A percentile compares a stretch with the other conserved stretches of the same genome.
phyloP scores from a whole-genome alignment of 1,140 invertebrate species.

The Drosophila malerkotliana region DNA sequence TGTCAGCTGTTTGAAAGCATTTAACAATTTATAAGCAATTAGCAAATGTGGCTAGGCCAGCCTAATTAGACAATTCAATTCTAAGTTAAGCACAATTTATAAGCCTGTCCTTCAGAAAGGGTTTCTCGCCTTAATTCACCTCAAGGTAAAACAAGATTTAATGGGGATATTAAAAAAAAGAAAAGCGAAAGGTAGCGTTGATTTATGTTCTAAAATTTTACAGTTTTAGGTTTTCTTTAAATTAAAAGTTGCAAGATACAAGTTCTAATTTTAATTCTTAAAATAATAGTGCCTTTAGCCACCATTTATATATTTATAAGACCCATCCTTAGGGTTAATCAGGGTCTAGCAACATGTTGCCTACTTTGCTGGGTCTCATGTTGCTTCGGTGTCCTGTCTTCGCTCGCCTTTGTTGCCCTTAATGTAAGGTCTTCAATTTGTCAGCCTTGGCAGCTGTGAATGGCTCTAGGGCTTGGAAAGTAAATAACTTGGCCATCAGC shows the following conservation, averaged over 20 bases:
- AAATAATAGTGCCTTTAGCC: too few species aligned
- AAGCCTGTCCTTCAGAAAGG: background rate
- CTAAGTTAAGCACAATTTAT: constrained; percentile 39
- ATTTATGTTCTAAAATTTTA: too few species aligned
- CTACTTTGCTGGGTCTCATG: background rate
- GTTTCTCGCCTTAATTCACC: constrained; percentile 12
- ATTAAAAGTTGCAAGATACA: too few species aligned
- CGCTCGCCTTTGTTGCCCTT: constrained; percentile 16
- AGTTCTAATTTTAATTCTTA: too few species aligned
- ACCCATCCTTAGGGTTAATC: constrained; percentile 4
- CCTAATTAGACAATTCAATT: constrained; percentile 62
- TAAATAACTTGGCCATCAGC: constrained; percentile 45
- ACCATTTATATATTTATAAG: background rate
- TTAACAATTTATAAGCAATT: constrained; percentile 78
- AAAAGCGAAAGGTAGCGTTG: background rate
- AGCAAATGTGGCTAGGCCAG: constrained; percentile 50
- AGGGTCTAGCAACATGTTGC: constrained; percentile 14
- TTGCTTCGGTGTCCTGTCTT: background rate
- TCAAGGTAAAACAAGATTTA: background rate
- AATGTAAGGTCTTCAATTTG: constrained; percentile 34
- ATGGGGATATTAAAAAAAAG: background rate
- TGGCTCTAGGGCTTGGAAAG: constrained; percentile 27
- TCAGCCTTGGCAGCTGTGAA: constrained; percentile 26
- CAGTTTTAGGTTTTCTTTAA: too few species aligned
- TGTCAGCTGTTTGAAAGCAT: constrained; percentile 59